Base-by-base conservation (phyloP, 64 coral and sea anemone species). In the Pachyseris speciosa region DNA sequence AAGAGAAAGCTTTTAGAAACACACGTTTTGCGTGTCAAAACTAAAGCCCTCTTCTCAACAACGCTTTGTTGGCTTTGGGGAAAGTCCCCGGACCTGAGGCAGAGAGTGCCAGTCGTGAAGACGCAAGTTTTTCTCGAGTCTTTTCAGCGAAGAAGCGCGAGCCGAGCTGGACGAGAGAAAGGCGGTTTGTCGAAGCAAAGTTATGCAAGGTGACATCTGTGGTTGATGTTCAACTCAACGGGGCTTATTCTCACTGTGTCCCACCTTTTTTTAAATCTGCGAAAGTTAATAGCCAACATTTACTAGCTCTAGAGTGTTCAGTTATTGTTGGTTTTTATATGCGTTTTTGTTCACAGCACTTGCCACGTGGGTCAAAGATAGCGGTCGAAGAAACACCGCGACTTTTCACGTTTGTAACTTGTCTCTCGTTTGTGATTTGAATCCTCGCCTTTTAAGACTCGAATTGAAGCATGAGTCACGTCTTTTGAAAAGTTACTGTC, bases 191-290 rank as follows among this genome's bases (percentile, higher is more conserved):
- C 94, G 90, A 75, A 96, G 90, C 94, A 96, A 84, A 96, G 94
- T 96, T 27, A 96, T 96, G 94, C 91, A 93, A 89, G 94, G 58
- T 65, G 90, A 85, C 76, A 80, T 77, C 87, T 30, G 0, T 75
- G 58, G 44, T 41, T 28, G 90, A 93, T 96, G 69, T 92, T 78
- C 83, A 92, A 78, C 94, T 92, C 90, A 78, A 96, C 90, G 94
- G 94, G 94, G 94, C 94, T 96, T 96, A 96, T 90, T 96, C 77
- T 96, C 94, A 86, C 90, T 96, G 90, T 96, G 94, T 96, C 78
- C 84, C 89, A 92, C 60, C 64, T 67, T 74, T 64, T 96, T 96
- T 96, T 96, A 96, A 86, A 93, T 96, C 75, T 93, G 49, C 60
- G 71, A 96, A 96, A 96, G 94, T 84, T 73, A 96, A 96, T 96